Evolutionary conservation across 2,113 vertebrate genomes (phyloP), one percentile per base, ranked within the genome.

Genomic region (Barnardius zonarius): DNA sequence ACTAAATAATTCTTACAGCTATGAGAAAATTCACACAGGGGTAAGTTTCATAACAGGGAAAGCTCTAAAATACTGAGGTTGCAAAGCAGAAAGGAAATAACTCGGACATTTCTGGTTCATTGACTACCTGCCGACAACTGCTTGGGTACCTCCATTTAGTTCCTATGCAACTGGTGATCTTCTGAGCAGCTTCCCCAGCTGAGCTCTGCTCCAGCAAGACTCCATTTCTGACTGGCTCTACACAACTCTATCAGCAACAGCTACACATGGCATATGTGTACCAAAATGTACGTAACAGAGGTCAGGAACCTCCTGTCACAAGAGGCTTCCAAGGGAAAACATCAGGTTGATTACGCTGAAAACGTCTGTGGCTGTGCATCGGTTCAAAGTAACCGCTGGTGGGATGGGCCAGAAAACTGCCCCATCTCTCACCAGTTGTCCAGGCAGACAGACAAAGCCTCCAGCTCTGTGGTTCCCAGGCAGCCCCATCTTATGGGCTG

Each of bases 1-100:
- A 93, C 83, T 62, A 92, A 96, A 89, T 83, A 0, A 72, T 80
- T 92, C 66, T 74, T 79, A 70, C 78, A 94, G 77, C 91, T 92
- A 69, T 35, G 59, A 69, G 62, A 49, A 78, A 89, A 96, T 76
- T 91, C 83, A 85, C 37, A 73, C 27, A 59, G 8, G 57, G 31
- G n/a, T 0, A 0, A 87, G 59, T 73, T 92, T 88, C 67, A 43
- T 76, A 46, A 69, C 15, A 30, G 17, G n/a, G 37, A 94, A 82
- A 89, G 52, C 81, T 82, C 77, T 76, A 67, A 69, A 87, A 80
- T 8, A 90, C 22, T 0, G 2, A 93, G 43, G 28, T 66, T 0
- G 0, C 61, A 84, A 69, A 76, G 78, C 69, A 94, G 69, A 78
- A 88, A 64, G 15, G 17, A 77, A 86, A 2, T n/a, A 88, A 72